Conservation (phyloP, 2,113 vertebrate species). For the Malaclemys terrapin region DNA sequence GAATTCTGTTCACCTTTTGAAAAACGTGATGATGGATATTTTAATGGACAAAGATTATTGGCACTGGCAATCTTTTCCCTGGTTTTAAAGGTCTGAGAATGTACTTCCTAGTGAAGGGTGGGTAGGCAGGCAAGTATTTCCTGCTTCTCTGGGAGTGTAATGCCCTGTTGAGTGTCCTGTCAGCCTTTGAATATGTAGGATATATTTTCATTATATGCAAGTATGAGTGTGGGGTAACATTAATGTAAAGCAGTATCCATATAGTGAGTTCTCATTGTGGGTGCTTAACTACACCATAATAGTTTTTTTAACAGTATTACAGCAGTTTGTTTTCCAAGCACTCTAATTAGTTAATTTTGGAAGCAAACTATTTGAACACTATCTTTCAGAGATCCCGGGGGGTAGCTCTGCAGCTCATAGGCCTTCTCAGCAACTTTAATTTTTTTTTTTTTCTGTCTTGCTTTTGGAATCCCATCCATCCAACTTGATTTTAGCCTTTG, state of each 20-base stretch:
- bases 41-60: not conserved
- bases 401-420: not conserved
- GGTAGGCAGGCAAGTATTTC: not conserved
- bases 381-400: not conserved
- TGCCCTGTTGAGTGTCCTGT: not conserved
- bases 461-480: not conserved
- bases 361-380: not conserved
- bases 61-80: not conserved
- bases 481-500: not conserved
- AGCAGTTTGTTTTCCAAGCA: not conserved
- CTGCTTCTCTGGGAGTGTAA: conserved; percentile 21
- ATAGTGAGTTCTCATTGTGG: not conserved
- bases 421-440: not conserved
- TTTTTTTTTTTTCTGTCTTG: not conserved
- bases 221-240: not conserved
- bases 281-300: not conserved
- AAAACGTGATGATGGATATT: accelerated
- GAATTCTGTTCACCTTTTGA: not conserved
- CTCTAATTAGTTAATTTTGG: not conserved
- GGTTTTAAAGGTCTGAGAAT: conserved; percentile 27
- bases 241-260: too few relatives aligned
- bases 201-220: not conserved
- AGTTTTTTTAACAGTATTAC: not conserved
- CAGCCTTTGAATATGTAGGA: not conserved
- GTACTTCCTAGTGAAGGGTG: conserved; percentile 16